Percentiles rank a stretch among this genome's conserved stretches.
These are phyloP conservation scores for Naso thynnoides DNA, from an alignment of 2,797 vertebrate genomes.

Conservation along the genomic window DNA sequence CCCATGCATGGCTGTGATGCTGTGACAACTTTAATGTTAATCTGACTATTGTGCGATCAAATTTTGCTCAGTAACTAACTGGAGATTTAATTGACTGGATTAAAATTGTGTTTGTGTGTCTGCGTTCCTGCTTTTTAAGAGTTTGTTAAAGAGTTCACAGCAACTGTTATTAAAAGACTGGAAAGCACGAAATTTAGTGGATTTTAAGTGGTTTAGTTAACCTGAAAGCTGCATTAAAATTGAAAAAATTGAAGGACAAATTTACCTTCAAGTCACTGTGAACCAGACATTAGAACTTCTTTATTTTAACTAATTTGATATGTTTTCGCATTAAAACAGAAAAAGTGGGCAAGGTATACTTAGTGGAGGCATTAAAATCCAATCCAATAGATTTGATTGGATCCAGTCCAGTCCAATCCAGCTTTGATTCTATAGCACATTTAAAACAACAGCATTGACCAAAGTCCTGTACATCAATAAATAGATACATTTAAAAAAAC, in stretches of 20 bases:
- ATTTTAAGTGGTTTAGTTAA: background rate
- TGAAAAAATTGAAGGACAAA: no score
- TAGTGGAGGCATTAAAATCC: background rate
- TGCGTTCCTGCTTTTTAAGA: background rate
- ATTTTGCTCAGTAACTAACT: constrained; percentile 46
- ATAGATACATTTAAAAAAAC: no score
- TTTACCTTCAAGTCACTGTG: background rate
- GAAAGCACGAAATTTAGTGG: background rate
- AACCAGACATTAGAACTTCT: background rate
- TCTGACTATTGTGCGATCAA: constrained; percentile 12
- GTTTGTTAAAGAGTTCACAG: constrained; percentile 22
- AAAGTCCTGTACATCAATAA: no score
- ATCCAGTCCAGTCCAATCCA: no score
- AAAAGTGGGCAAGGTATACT: background rate
- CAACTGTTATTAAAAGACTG: constrained; percentile 3
- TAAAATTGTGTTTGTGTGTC: constrained; percentile 31
- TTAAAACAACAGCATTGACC: no score
- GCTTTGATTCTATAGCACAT: no score
- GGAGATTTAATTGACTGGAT: constrained; percentile 15
- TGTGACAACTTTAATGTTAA: constrained; percentile 43
- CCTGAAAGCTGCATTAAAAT: no score
- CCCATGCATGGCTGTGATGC: constrained; percentile 66
- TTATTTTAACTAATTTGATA: background rate
- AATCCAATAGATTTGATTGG: background rate
- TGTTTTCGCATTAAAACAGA: background rate